Evolutionary conservation across 2,113 vertebrate species (phyloP), one percentile per base, ranked within the genome.

Genomic region (Malaclemys terrapin): DNA sequence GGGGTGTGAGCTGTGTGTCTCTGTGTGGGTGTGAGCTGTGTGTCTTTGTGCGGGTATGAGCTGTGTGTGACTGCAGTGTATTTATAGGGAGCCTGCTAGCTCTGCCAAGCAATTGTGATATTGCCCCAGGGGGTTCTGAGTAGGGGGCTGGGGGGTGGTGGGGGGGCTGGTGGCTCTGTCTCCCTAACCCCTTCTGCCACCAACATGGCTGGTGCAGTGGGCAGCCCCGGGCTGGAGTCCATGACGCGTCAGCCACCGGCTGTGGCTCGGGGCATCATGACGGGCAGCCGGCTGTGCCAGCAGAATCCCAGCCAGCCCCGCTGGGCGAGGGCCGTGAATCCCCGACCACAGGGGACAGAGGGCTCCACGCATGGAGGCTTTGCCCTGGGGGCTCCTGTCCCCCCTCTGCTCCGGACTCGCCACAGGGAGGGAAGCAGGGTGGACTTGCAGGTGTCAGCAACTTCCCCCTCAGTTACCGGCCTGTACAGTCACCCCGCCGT

Each of bases 401-500:
- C 22, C 20, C 38, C 38, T 25, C 20, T 75, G 72, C 38, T 25
- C 72, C 24, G 38, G 42, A 72, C 65, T 35, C 65, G 5, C 35
- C 72, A 7, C 42, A 45, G 42, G 42, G 38, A 13, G 38, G 22
- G 38, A 22, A 42, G 47, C 59, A 9, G 94, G 95, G 76, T 91
- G 10, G 47, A 62, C 72, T 57, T 27, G 27, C 20, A 9, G 1
- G 3, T 3, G n/a, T 45, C 38, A 45, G 5, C n/a, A 25, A 22
- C 72, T 76, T 12, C 72, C 72, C 42, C 11, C 72, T 25, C 10
- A 3, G 20, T 76, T 45, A 45, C 9, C 19, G 5, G 10, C n/a
- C 24, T 25, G 11, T 13, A 27, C 35, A 3, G 9, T 0, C 65
- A 59, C 85, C 85, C 0, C 0, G 50, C 47, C 1, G 8, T 1